Evolutionary conservation across 2,888 invertebrate genomes (phyloP), one percentile per base, ranked within the genome.

Genomic region (Tachina fera): DNA sequence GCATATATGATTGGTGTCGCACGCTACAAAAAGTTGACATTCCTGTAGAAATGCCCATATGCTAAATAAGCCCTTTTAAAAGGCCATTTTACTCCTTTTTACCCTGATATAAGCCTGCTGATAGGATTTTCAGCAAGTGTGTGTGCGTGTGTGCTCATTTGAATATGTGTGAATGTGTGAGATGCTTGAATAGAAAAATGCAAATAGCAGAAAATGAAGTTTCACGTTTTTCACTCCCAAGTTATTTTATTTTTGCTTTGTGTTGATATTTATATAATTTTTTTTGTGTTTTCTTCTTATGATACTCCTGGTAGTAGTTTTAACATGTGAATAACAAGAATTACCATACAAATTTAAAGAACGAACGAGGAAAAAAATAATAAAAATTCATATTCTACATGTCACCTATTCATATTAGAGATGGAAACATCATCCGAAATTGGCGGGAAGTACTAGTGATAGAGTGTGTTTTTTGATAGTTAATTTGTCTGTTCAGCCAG

Each of bases 181-280:
- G 43, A 79, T 75, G 63, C 70, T 80, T 81, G 74, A 78, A 67
- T 83, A 49, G 82, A 71, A 83, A 86, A 86, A 86, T 86, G 86
- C 86, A 86, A 86, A 86, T 86, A 83, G 71, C 86, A 86, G 75
- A 86, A 86, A 86, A 86, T 86, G 82, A 86, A 86, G 82, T 86
- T 86, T 86, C 72, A 77, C 63, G 63, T 76, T 77, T 82, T 75
- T 71, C 60, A 65, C 65, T 65, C 56, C 22, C 22, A 14, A 74
- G 65, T 51, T 74, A 67, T 80, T 80, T 49, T 67, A 13, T 49
- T 67, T 16, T 80, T 14, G 39, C 67, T 77, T 16, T 47, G 31
- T 45, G 41, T 70, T 70, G n/a, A 0, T 58, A 39, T 53, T 19
- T 9, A n/a, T 10, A 4, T 5, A 16, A 22, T 41, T 51, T 43